Evolutionary conservation across 2,113 vertebrate genomes (phyloP).

Genomic region (Anarrhichthys ocellatus): DNA sequence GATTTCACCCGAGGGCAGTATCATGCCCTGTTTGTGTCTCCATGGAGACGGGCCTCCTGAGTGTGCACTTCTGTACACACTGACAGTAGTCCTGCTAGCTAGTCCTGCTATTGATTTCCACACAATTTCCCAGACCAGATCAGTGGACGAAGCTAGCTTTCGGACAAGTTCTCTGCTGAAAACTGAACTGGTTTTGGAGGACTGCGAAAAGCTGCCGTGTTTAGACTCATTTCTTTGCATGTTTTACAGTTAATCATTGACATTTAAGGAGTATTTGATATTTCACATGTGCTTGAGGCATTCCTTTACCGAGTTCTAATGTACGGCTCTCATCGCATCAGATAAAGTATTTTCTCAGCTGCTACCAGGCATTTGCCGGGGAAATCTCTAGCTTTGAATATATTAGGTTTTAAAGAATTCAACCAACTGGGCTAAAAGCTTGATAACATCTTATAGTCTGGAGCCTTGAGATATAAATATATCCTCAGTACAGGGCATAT

Average conservation of each 20-base stretch:
- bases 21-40: slow-evolving; percentile 76
- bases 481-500: slow-evolving; percentile 45
- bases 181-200: not conserved
- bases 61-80: slow-evolving; percentile 57
- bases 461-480: slow-evolving; percentile 53
- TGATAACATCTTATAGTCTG: slow-evolving; percentile 57
- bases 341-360: slow-evolving; percentile 47
- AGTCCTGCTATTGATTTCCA: slow-evolving; percentile 64
- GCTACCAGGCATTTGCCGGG: slow-evolving; percentile 43
- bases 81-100: slow-evolving; percentile 60
- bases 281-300: not conserved
- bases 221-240: not conserved
- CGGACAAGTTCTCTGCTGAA: slow-evolving; percentile 27
- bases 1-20: slow-evolving; percentile 74
- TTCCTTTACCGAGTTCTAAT: slow-evolving; percentile 24
- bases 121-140: slow-evolving; percentile 45
- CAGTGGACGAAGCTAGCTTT: slow-evolving; percentile 15
- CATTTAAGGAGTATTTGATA: not conserved
- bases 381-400: slow-evolving; percentile 58
- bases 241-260: not conserved
- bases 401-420: slow-evolving; percentile 58
- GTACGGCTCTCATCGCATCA: slow-evolving; percentile 23
- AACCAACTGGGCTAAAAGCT: slow-evolving; percentile 41
- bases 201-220: not conserved
- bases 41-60: slow-evolving; percentile 76